phyloP scores from a whole-genome alignment of 2,888 invertebrate species.

The Phyllotreta striolata region DNA sequence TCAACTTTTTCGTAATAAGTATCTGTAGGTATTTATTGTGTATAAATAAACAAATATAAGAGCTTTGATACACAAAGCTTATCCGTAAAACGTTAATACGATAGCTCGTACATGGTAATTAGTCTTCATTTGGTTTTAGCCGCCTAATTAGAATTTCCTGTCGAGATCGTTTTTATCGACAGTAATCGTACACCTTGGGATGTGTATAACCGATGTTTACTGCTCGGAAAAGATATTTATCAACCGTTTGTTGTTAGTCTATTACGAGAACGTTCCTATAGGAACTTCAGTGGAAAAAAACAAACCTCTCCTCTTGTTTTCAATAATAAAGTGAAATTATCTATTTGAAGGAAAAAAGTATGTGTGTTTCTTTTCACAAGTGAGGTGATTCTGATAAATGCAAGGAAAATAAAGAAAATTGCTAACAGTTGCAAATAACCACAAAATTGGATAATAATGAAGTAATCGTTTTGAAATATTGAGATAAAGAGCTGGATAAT shows the following conservation, averaged over 20 bases:
- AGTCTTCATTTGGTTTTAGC: conserved; percentile 7
- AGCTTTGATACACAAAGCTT: neutral
- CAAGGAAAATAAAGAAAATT: no score
- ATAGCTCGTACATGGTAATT: conserved; percentile 6
- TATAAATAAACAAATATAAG: neutral
- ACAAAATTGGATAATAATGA: no score
- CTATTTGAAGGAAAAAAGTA: no score
- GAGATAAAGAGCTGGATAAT: no score
- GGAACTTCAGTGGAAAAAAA: no score
- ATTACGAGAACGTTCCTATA: neutral
- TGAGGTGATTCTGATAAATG: no score
- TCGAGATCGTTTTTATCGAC: conserved; percentile 9
- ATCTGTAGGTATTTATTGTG: neutral
- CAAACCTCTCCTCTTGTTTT: no score
- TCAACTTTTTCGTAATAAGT: no score
- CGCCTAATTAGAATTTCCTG: conserved; percentile 12
- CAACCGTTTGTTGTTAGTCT: conserved; percentile 2
- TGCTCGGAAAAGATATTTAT: neutral
- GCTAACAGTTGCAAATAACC: no score
- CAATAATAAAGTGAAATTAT: no score
- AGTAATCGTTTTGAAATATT: no score
- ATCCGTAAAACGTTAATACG: neutral
- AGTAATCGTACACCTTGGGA: conserved; percentile 13
- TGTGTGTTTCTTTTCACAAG: no score
- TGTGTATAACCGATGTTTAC: conserved; percentile 4